Evolutionary conservation across 30 jellyfish, hydroid and myxozoan genomes (phyloP), one percentile per base, ranked within the genome.

Genomic region (Nemopilema nomurai): DNA sequence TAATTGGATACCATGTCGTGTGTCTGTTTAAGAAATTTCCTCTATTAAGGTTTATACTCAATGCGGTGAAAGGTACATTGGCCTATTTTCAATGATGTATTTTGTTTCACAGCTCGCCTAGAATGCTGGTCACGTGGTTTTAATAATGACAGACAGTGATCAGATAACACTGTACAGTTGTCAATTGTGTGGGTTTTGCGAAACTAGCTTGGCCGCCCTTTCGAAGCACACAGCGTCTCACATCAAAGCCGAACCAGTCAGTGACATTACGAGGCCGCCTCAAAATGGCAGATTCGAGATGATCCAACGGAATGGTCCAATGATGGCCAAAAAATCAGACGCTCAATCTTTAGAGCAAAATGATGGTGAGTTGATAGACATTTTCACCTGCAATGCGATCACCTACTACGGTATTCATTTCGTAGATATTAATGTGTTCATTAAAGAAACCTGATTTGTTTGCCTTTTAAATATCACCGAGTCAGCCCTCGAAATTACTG

Each of bases 141-240:
- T 17, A 32, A 62, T 52, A 9, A 84, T 84, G 93, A 84, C 87
- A 31, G 93, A 74, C 41, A 21, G 76, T 51, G 93, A 84, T 51
- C 93, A 84, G 69, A 84, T 84, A 6, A 84, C 93, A 0, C 32
- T 90, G 67, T 90, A 75, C 89, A 90, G 89, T 72, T 91, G 98
- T 75, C 91, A 93, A 23, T 62, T 91, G 64, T 91, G 98, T 86
- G 85, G 93, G 18, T 91, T 86, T 67, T 83, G 96, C 23, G 98
- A 91, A 71, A 91, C 96, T 16, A 83, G 96, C 26, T 88, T 91
- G 0, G 74, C 90, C 52, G 96, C 96, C 7, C 82, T 91, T 75
- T 66, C 91, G 28, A 81, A 82, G 16, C 98, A 91, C 76, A 87
- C 92, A 21, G 90, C 96, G n/a, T 81, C 90, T 19, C 98, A 91